Conservation (phyloP, 2,113 vertebrate species). For the Morone saxatilis region DNA sequence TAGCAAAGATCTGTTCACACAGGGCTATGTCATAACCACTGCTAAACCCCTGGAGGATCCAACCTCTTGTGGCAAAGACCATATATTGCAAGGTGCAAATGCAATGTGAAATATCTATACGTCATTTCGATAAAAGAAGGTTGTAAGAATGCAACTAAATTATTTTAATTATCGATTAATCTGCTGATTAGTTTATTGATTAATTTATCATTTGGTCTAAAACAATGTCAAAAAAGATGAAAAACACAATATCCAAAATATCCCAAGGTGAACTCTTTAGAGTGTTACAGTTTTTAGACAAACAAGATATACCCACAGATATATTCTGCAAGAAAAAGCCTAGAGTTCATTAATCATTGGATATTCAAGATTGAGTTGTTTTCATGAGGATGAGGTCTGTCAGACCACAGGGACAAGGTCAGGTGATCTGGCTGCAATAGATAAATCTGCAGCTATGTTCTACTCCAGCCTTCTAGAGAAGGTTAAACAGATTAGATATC, state of each 20-base stretch:
- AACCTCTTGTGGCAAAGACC: constrained; percentile 28
- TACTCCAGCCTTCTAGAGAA: constrained; percentile 30
- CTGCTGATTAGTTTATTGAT: not conserved
- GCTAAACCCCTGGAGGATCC: constrained; percentile 21
- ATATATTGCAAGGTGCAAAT: not conserved
- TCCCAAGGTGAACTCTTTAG: too few species aligned
- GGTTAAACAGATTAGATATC: constrained; percentile 35
- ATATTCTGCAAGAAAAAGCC: not conserved
- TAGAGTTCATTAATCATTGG: constrained; percentile 27
- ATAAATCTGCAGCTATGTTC: constrained; percentile 30
- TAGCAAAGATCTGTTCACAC: constrained; percentile 63
- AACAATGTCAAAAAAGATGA: not conserved
- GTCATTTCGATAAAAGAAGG: not conserved
- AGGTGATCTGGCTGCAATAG: constrained; percentile 30
- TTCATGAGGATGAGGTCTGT: constrained; percentile 43
- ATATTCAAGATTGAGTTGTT: constrained; percentile 47
- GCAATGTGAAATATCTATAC: not conserved
- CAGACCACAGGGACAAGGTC: constrained; percentile 59
- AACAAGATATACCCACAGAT: too few species aligned
- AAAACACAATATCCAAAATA: not conserved
- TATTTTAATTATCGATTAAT: not conserved
- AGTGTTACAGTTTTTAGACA: too few species aligned
- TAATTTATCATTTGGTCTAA: not conserved
- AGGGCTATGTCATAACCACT: constrained; percentile 41
- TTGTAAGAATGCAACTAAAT: not conserved